These are phyloP conservation scores for Piaya cayana DNA, from an alignment of 2,113 vertebrate species.

Conservation along the genomic window DNA sequence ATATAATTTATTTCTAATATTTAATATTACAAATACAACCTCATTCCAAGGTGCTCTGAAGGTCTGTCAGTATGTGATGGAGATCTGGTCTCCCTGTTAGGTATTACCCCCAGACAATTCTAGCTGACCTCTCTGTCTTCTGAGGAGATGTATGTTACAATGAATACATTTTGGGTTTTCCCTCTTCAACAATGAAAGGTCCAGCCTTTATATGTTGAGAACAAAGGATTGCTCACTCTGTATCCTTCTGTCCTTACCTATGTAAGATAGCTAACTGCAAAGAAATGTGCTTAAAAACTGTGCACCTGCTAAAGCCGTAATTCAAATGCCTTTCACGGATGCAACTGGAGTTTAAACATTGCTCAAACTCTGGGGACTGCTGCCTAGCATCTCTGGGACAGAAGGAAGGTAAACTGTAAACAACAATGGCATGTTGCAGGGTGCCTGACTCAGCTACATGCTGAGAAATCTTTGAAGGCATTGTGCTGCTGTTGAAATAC, in stretches of 20 bases:
- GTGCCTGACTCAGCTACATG: not conserved
- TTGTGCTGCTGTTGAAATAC: not conserved
- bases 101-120: not conserved
- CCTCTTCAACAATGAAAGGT: not conserved
- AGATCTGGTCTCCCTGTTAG: not conserved
- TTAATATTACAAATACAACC: not conserved
- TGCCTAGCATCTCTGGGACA: not conserved
- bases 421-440: not conserved
- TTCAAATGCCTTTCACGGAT: not conserved
- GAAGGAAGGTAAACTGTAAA: not conserved
- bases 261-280: not conserved
- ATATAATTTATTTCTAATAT: not conserved
- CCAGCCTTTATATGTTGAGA: not conserved
- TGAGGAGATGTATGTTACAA: not conserved
- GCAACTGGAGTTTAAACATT: fast-evolving
- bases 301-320: not conserved
- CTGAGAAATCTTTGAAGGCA: not conserved
- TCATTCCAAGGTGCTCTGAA: fast-evolving
- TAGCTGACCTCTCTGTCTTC: not conserved
- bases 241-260: not conserved
- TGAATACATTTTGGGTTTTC: not conserved
- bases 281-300: not conserved
- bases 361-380: not conserved
- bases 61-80: not conserved
- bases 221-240: not conserved